These are phyloP conservation scores for Ctena decussata DNA, from an alignment of 2,888 invertebrate species.

Conservation along the genomic window DNA sequence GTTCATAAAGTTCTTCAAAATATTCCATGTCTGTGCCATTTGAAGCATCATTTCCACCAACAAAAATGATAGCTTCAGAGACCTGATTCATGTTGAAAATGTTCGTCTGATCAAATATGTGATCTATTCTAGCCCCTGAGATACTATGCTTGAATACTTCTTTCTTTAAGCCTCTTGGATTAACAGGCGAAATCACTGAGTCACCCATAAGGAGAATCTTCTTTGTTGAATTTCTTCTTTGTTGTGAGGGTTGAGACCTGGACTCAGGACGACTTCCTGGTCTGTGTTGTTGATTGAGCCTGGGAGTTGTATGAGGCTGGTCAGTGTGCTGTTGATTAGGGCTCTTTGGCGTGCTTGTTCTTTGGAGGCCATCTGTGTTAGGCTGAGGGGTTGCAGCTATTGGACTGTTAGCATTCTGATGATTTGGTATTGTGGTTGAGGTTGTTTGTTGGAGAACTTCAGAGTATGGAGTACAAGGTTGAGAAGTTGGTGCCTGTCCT, in stretches of 20 bases:
- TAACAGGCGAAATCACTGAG: not conserved
- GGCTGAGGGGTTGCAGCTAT: no score
- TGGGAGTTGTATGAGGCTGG: not conserved
- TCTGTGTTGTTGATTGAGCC: not conserved
- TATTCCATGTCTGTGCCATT: not conserved
- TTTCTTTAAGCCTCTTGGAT: not conserved
- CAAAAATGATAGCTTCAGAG: not conserved
- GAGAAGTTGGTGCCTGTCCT: not conserved
- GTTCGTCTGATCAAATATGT: not conserved
- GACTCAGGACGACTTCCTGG: not conserved
- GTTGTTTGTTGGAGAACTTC: no score
- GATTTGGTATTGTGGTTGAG: no score
- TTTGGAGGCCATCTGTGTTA: not conserved
- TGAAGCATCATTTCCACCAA: conserved; percentile 11
- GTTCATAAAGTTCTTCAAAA: conserved; percentile 9
- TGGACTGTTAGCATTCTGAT: no score
- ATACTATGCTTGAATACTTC: not conserved
- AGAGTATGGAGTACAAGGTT: not conserved
- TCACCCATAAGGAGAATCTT: not conserved
- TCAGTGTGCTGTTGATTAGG: not conserved
- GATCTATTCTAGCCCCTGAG: not conserved
- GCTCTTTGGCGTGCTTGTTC: not conserved
- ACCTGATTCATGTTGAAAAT: not conserved
- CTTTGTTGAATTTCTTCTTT: not conserved
- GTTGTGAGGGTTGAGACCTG: not conserved